These are phyloP conservation scores for Xylocampa areola DNA, from an alignment of 2,888 invertebrate species.

Conservation along the genomic window DNA sequence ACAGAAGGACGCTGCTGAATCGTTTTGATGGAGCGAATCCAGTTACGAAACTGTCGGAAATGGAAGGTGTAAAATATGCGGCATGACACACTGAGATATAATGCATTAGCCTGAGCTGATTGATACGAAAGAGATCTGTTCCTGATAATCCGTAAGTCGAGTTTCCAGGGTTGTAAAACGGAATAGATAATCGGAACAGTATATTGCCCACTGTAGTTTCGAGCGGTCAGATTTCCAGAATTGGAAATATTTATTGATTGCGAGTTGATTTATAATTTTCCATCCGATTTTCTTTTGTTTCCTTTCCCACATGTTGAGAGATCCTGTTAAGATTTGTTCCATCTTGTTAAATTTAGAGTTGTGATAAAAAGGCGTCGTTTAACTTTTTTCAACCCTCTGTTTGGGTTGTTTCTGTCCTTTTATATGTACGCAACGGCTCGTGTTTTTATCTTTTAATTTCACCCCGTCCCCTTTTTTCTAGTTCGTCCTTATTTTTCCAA, in stretches of 20 bases:
- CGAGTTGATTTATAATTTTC: too few relatives aligned
- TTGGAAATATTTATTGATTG: slow-evolving; percentile 55
- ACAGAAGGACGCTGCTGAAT: too few relatives aligned
- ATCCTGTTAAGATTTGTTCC: not conserved
- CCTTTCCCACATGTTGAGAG: too few relatives aligned
- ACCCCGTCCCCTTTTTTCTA: slow-evolving; percentile 9
- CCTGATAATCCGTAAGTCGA: slow-evolving; percentile 12
- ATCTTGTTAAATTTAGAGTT: slow-evolving; percentile 5
- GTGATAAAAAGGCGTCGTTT: slow-evolving; percentile 3
- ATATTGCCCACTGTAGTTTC: slow-evolving; percentile 60
- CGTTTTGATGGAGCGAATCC: too few relatives aligned
- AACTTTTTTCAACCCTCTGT: slow-evolving; percentile 9
- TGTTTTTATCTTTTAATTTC: slow-evolving; percentile 36
- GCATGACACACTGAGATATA: too few relatives aligned
- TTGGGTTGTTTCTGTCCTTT: too few relatives aligned
- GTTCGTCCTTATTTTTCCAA: slow-evolving; percentile 16
- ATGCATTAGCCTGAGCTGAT: not conserved
- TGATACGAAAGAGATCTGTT: slow-evolving; percentile 1
- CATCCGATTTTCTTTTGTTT: too few relatives aligned
- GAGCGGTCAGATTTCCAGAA: slow-evolving; percentile 52
- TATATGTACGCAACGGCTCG: slow-evolving; percentile 13
- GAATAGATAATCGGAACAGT: slow-evolving; percentile 66
- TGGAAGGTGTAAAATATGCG: too few relatives aligned
- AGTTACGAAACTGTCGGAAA: too few relatives aligned
- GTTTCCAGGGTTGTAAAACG: slow-evolving; percentile 72